Evolutionary conservation across 2,888 invertebrate species (phyloP), one percentile per base, ranked within the genome.

Genomic region (Monochamus alternatus): DNA sequence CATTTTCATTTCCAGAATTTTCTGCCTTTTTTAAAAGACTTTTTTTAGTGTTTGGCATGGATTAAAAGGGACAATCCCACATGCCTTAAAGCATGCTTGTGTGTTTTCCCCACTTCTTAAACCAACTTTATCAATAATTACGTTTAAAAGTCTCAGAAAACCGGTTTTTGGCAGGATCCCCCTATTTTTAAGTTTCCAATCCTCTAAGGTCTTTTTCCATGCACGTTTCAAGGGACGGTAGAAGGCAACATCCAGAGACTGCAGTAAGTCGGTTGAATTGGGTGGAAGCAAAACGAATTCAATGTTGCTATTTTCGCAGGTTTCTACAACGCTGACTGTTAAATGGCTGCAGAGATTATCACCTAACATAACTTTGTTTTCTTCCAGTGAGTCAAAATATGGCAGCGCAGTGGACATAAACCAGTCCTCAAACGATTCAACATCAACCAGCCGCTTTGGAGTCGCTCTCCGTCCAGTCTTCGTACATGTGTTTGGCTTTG

Each of bases 341-440:
- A 79, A 66, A 74, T 84, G 84, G 58, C 73, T 76, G 85, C n/a
- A n/a, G n/a, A n/a, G n/a, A n/a, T n/a, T n/a, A n/a, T n/a, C n/a
- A n/a, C n/a, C 85, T 63, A 86, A 82, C 62, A 86, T 65, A 14
- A 83, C 81, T 68, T 84, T 85, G 55, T 66, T n/a, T n/a, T n/a
- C n/a, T 72, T 14, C 51, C 30, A 77, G 52, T 55, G 75, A 62
- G 62, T 62, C 31, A 62, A 62, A 62, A 62, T 62, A 62, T 62
- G 38, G 12, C 31, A 80, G 68, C 74, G 79, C 83, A 30, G 87
- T 52, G 63, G 65, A 65, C 65, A 65, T 65, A 10, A 68, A 69
- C 69, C 69, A 69, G 69, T 59, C 69, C 69, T 69, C 59, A 69
- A 69, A 59, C 5, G 44, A 38, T 58, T 55, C 69, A 14, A 59